These are phyloP conservation scores for Cephalophus harveyi DNA, from an alignment of 2,113 vertebrate genomes.

Conservation along the genomic window DNA sequence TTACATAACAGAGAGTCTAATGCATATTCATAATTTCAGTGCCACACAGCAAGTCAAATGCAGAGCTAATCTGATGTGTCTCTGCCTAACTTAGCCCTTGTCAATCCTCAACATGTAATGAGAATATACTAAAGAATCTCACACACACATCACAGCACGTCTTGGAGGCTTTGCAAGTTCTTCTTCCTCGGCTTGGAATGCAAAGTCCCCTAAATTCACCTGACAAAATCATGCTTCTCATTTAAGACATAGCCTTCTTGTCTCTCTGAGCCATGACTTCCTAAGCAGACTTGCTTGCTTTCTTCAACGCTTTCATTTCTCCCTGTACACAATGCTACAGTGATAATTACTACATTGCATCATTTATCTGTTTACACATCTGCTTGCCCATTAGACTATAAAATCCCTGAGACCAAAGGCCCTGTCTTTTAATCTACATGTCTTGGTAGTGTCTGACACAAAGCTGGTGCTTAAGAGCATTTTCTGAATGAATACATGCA, in stretches of 20 bases:
- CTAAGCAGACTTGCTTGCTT: neutral
- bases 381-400: neutral
- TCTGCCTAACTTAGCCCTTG: neutral
- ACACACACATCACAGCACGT: neutral
- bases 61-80: neutral
- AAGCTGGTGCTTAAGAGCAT: neutral
- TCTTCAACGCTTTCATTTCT: slow-evolving; percentile 33
- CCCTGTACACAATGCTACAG: neutral
- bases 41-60: neutral
- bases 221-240: neutral
- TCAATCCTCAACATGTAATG: neutral
- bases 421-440: neutral
- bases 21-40: slow-evolving; percentile 10
- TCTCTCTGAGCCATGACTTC: slow-evolving; percentile 27
- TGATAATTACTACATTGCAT: neutral
- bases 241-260: neutral
- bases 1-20: neutral
- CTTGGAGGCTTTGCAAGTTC: neutral
- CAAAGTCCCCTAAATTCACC: neutral
- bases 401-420: neutral
- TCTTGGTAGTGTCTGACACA: neutral
- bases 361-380: neutral
- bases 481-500: neutral
- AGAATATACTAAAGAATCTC: neutral
- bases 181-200: slow-evolving; percentile 10